Evolutionary conservation across 2,113 vertebrate species (phyloP).

Genomic region (Agapornis roseicollis): DNA sequence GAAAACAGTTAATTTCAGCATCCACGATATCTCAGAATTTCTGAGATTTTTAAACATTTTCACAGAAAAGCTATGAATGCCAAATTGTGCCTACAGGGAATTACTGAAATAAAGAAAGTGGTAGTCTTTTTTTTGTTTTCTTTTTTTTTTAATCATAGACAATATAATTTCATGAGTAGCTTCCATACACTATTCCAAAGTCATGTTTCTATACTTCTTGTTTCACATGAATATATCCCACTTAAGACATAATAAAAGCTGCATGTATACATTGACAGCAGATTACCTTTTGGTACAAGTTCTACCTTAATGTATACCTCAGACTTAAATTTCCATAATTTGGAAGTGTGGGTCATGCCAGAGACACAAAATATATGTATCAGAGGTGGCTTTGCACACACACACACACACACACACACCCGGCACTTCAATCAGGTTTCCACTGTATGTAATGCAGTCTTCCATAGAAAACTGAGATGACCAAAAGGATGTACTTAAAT

Average conservation of each 20-base stretch:
- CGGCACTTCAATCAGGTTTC: neutral
- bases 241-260: neutral
- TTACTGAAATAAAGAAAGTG: neutral
- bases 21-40: neutral
- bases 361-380: neutral
- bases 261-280: neutral
- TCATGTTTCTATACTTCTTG: neutral
- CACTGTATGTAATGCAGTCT: neutral
- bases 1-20: neutral
- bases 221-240: neutral
- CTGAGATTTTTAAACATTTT: constrained; percentile 36
- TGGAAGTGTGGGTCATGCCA: neutral
- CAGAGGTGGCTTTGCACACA: neutral
- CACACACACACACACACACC: too few species aligned
- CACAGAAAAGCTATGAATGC: neutral
- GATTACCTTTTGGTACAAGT: neutral
- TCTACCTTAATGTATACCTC: neutral
- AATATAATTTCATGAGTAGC: neutral
- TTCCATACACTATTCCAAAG: neutral
- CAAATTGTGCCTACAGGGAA: neutral
- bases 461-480: neutral
- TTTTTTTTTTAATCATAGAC: neutral
- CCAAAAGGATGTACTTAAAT: neutral
- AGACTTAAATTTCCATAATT: neutral
- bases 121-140: neutral